Evolutionary conservation across 2,113 vertebrate species (phyloP).

Genomic region (Choloepus hoffmanni): DNA sequence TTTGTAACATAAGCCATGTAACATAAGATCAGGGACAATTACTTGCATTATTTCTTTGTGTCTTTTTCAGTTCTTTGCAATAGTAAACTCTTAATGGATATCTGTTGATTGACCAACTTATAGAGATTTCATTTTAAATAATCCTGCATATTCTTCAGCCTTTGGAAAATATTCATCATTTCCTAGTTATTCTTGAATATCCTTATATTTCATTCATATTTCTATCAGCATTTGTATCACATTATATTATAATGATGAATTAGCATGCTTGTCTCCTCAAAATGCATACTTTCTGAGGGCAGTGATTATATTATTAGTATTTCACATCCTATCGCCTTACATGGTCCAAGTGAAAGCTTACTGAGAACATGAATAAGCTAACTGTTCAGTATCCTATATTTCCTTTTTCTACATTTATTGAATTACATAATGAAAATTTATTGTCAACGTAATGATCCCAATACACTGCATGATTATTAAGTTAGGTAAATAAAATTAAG

Average conservation of each 20-base stretch:
- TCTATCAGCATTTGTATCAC: not conserved
- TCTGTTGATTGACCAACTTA: not conserved
- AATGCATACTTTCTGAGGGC: not conserved
- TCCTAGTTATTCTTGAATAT: not conserved
- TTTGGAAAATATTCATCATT: not conserved
- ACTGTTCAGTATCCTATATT: not conserved
- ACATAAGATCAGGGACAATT: not conserved
- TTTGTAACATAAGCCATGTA: not conserved
- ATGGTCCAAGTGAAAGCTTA: not conserved
- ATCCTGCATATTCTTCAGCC: not conserved
- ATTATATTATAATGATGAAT: not conserved
- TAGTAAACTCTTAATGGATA: not conserved
- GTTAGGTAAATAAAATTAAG: constrained; percentile 56
- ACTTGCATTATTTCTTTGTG: not conserved
- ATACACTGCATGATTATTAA: constrained; percentile 20
- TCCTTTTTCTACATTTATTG: constrained; percentile 42
- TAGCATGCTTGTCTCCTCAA: not conserved
- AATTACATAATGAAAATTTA: constrained; percentile 51
- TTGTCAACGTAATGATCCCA: constrained; percentile 18
- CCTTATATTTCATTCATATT: not conserved
- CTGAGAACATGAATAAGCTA: not conserved
- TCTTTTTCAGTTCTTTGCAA: not conserved
- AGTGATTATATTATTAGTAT: not conserved
- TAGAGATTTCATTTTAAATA: not conserved
- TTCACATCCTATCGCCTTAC: not conserved